Percentiles rank a stretch among this genome's conserved stretches.
These are phyloP conservation scores for Seriola rivoliana DNA, from an alignment of 2,113 vertebrate genomes.

Conservation along the genomic window DNA sequence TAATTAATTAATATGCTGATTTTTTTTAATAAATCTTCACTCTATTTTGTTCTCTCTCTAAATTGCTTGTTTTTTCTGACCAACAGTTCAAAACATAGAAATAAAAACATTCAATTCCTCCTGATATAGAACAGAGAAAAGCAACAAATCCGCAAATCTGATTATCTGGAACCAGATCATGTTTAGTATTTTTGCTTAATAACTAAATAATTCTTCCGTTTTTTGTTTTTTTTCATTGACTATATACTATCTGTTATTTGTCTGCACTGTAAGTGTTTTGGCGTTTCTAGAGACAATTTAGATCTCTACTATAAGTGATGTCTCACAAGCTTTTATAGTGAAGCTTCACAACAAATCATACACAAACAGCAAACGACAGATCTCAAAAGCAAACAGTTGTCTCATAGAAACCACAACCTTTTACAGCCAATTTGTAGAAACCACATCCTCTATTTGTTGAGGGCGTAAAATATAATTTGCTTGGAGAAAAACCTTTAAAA, in stretches of 20 bases:
- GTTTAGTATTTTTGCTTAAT: background rate
- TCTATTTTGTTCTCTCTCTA: no score
- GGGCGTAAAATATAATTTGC: constrained; percentile 23
- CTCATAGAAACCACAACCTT: constrained; percentile 10
- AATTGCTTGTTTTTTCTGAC: background rate
- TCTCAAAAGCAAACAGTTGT: constrained; percentile 4
- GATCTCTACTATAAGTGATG: background rate
- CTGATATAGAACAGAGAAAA: background rate
- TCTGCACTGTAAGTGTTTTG: background rate
- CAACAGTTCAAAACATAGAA: background rate
- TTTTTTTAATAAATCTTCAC: no score
- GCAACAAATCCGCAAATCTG: background rate
- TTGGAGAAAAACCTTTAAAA: constrained; percentile 34
- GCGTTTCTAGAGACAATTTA: background rate
- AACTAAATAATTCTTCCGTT: background rate
- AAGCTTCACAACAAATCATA: background rate
- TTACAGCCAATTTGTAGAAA: background rate
- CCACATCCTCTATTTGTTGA: constrained; percentile 2
- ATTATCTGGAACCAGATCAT: background rate
- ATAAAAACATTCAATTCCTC: background rate
- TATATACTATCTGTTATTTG: background rate
- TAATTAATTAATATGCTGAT: background rate
- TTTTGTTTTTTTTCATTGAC: background rate
- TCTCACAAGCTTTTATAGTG: background rate
- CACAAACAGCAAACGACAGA: background rate